Percentiles rank a stretch among this genome's conserved stretches.
phyloP scores from a whole-genome alignment of 2,113 vertebrate genomes.

The Apteryx mantelli region DNA sequence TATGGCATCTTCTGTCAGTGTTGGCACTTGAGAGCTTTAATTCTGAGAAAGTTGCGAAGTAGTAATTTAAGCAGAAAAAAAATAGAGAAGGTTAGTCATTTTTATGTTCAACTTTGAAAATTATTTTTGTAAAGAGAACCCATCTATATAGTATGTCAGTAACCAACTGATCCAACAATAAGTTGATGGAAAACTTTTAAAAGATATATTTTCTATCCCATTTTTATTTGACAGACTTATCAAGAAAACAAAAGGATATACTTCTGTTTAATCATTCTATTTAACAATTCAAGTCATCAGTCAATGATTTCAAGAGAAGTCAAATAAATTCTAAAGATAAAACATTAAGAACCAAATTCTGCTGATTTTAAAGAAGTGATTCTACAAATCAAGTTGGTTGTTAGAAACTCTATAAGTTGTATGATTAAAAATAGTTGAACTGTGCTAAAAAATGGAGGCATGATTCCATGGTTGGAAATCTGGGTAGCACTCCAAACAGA shows the following conservation, averaged over 20 bases:
- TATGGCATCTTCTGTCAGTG: not conserved
- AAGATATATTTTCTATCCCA: not conserved
- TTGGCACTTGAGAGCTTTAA: conserved; percentile 2
- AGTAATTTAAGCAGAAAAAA: not conserved
- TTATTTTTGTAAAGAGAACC: not conserved
- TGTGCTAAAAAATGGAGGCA: not conserved
- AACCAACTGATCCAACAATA: not conserved
- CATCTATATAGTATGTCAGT: not conserved
- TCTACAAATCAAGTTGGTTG: not conserved
- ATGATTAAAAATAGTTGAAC: not conserved
- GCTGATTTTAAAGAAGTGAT: not conserved
- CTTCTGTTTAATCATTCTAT: not conserved
- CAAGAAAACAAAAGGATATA: not conserved
- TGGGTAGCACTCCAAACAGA: not conserved
- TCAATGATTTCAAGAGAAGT: not conserved
- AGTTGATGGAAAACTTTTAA: not conserved
- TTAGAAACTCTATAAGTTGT: not conserved
- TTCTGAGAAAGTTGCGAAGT: not conserved
- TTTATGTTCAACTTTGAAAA: not conserved
- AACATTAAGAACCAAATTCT: not conserved
- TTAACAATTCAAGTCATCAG: not conserved
- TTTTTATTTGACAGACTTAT: not conserved
- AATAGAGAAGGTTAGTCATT: not conserved
- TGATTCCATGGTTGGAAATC: not conserved
- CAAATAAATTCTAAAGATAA: not conserved